Conservation (phyloP, 2,888 invertebrate species). For the Polymixis flavicincta region DNA sequence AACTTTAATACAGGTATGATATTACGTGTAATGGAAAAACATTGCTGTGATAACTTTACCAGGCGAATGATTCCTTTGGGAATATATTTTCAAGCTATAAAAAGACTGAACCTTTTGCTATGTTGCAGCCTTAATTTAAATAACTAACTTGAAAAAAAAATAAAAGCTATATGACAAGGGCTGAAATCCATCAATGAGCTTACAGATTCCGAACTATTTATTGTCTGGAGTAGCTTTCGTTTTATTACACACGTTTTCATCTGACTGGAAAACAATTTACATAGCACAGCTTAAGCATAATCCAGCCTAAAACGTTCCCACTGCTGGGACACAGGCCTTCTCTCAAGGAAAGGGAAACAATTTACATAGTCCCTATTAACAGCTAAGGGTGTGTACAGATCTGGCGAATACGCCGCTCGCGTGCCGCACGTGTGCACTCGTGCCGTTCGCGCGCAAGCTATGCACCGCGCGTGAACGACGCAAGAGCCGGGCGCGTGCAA, state of each 20-base stretch:
- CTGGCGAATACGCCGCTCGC: no score
- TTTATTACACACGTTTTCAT: background rate
- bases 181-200: background rate
- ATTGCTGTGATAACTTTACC: background rate
- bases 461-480: no score
- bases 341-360: background rate
- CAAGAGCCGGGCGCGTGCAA: no score
- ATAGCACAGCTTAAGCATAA: background rate
- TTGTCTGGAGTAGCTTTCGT: background rate
- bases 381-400: no score
- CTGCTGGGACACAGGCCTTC: no score
- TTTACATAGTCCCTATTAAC: background rate
- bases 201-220: background rate
- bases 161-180: no score
- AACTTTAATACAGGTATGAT: background rate
- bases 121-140: background rate
- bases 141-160: no score
- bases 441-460: no score
- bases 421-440: no score
- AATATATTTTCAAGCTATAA: background rate
- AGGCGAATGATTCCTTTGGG: background rate
- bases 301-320: no score
- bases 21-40: background rate
- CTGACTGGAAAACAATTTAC: background rate
- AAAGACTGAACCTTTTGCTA: background rate